Evolutionary conservation across 2,888 invertebrate genomes (phyloP).

Genomic region (Mesorhabditis belari): DNA sequence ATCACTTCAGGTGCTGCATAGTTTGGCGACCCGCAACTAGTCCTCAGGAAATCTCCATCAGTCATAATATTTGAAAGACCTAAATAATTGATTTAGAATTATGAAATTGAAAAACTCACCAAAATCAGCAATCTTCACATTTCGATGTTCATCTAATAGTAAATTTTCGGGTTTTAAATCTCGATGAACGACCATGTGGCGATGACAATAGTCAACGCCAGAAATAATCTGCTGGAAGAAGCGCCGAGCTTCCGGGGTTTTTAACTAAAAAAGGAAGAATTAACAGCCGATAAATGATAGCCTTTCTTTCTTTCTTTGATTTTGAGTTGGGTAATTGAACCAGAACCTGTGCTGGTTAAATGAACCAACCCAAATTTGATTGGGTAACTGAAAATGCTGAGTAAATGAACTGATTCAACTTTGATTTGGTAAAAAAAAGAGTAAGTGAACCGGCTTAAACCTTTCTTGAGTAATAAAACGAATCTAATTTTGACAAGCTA

Average conservation of each 20-base stretch:
- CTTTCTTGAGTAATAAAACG: no score
- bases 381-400: not conserved
- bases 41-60: slow-evolving; percentile 92
- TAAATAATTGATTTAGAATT: slow-evolving; percentile 30
- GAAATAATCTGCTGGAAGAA: slow-evolving; percentile 96
- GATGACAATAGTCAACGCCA: slow-evolving; percentile 86
- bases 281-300: not conserved
- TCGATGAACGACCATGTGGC: slow-evolving; percentile 96
- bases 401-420: no score
- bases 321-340: no score
- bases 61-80: slow-evolving; percentile 98
- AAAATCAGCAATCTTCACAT: slow-evolving; percentile 90
- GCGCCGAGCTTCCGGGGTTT: slow-evolving; percentile 87
- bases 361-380: no score
- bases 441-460: not conserved
- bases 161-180: slow-evolving; percentile 80
- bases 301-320: no score
- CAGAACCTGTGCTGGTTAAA: no score
- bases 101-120: slow-evolving; percentile 56
- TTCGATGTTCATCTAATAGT: slow-evolving; percentile 55
- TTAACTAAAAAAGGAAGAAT: slow-evolving; percentile 61
- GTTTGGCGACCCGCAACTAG: slow-evolving; percentile 96
- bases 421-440: not conserved
- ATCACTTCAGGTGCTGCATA: slow-evolving; percentile 95
- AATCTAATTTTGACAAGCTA: not conserved